Conservation (phyloP, 2,113 vertebrate species). For the Muntiacus reevesi region DNA sequence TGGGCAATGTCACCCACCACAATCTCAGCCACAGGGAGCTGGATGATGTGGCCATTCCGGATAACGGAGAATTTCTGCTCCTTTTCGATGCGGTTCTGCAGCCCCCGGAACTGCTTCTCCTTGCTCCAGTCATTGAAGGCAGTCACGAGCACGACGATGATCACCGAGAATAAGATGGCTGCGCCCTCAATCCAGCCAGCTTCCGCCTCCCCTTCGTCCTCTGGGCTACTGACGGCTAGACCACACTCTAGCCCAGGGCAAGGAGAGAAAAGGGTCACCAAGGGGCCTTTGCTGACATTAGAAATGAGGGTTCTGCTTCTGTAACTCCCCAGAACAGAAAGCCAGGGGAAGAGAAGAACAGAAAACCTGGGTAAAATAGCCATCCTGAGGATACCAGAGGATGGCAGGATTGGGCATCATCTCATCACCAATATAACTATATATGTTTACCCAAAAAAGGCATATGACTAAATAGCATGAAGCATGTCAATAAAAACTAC, state of each 20-base stretch:
- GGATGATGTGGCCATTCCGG: conserved; percentile 96
- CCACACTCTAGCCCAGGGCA: conserved; percentile 81
- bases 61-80: conserved; percentile 98
- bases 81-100: conserved; percentile 96
- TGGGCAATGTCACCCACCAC: conserved; percentile 97
- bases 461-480: not conserved
- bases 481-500: not conserved
- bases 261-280: not conserved
- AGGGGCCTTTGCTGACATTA: not conserved
- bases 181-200: conserved; percentile 98
- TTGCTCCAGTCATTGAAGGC: conserved; percentile 99
- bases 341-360: not conserved
- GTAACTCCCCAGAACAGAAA: not conserved
- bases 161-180: conserved; percentile 95
- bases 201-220: conserved; percentile 92
- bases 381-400: not conserved
- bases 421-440: not conserved
- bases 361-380: not conserved
- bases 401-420: not conserved
- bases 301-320: not conserved
- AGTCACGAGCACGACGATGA: conserved; percentile 96
- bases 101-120: conserved; percentile 97
- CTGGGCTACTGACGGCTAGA: conserved; percentile 72
- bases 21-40: conserved; percentile 94
- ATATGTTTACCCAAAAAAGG: not conserved